phyloP scores from a whole-genome alignment of 2,888 invertebrate genomes.

The Phaedon cochleariae region DNA sequence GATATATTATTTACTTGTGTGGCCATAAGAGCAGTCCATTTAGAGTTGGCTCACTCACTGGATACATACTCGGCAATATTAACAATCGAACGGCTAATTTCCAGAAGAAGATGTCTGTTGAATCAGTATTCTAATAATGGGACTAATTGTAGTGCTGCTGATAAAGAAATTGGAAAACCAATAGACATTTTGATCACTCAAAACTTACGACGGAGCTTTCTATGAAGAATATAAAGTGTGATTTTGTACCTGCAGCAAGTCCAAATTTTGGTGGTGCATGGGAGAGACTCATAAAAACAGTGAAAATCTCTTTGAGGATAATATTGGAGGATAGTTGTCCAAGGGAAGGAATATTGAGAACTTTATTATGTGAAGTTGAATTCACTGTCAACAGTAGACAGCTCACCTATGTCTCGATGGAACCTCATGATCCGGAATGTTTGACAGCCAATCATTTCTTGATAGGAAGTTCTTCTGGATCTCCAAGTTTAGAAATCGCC shows the following conservation, averaged over 20 bases:
- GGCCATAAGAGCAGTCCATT: neutral
- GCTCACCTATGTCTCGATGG: neutral
- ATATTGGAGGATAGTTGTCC: neutral
- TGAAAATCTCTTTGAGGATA: neutral
- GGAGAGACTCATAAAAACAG: neutral
- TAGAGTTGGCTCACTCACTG: neutral
- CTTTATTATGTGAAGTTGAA: neutral
- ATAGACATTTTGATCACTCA: neutral
- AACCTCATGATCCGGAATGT: neutral
- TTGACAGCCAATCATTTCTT: neutral
- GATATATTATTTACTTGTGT: neutral
- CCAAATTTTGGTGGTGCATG: neutral
- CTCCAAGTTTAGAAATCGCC: neutral
- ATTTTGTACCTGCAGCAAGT: neutral
- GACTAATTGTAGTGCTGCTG: neutral
- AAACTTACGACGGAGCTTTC: neutral
- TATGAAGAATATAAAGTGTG: neutral
- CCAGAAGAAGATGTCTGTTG: neutral
- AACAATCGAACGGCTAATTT: neutral
- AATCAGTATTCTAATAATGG: neutral
- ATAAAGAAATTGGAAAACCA: neutral
- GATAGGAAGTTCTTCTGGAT: neutral
- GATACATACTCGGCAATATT: neutral
- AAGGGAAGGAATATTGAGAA: neutral
- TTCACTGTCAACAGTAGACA: neutral